Evolutionary conservation across 2,113 vertebrate genomes (phyloP).

Genomic region (Colistium nudipinnis): DNA sequence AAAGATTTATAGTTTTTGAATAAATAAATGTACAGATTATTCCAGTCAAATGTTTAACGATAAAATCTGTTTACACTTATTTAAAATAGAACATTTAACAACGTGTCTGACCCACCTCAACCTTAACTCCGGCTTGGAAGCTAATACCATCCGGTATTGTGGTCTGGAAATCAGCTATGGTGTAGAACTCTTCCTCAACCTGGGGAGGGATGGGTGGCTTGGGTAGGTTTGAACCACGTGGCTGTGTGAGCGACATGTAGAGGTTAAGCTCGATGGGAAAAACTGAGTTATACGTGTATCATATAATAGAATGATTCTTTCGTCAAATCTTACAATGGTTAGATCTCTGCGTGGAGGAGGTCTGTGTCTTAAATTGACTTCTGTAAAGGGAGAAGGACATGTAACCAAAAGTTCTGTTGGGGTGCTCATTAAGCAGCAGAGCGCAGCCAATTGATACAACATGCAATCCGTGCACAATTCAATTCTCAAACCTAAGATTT

Average conservation of each 20-base stretch:
- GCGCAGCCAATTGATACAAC: not conserved
- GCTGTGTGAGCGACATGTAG: constrained; percentile 74
- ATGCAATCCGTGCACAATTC: not conserved
- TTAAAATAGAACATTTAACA: not conserved
- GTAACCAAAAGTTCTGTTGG: not conserved
- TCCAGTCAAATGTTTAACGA: not conserved
- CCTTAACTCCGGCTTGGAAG: constrained; percentile 96
- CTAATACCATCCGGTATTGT: constrained; percentile 98
- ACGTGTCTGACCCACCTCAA: constrained; percentile 87
- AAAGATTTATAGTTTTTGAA: not conserved
- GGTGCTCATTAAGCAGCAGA: not conserved
- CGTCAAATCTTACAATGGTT: constrained; percentile 89
- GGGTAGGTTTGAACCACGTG: constrained; percentile 91
- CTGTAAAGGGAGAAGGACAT: constrained; percentile 72
- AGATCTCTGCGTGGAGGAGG: constrained; percentile 97
- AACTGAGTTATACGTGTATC: not conserved
- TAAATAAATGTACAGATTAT: not conserved
- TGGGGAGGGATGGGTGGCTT: constrained; percentile 94
- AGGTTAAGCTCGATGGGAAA: not conserved
- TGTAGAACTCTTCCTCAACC: constrained; percentile 98
- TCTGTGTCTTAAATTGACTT: constrained; percentile 91
- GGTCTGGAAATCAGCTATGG: constrained; percentile 98
- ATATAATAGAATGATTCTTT: not conserved
- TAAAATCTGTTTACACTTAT: not conserved
- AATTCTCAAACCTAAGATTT: no score